Evolutionary conservation across 2,888 invertebrate genomes (phyloP).

Genomic region (Emmelina monodactyla): DNA sequence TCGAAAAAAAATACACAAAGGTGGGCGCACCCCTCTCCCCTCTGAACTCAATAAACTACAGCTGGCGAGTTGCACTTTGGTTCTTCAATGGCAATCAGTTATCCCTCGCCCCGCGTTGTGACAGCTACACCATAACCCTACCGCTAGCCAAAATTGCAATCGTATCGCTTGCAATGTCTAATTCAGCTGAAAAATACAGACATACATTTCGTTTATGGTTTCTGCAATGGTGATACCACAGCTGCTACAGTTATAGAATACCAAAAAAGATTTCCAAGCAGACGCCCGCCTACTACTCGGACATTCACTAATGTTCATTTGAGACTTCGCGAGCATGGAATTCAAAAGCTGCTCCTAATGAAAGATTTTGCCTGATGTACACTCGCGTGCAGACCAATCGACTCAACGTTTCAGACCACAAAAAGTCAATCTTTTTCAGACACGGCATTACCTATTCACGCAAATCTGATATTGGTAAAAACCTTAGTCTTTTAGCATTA

Average conservation of each 20-base stretch:
- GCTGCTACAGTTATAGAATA: constrained; percentile 11
- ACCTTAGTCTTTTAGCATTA: too few species aligned
- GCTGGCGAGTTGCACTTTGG: neutral
- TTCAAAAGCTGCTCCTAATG: neutral
- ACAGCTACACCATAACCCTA: neutral
- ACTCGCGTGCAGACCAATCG: too few species aligned
- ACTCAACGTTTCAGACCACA: too few species aligned
- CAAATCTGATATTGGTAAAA: too few species aligned
- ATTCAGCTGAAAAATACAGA: constrained; percentile 8
- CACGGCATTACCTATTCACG: too few species aligned
- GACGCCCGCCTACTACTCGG: constrained; percentile 3
- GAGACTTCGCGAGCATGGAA: neutral
- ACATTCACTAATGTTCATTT: neutral
- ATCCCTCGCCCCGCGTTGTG: neutral
- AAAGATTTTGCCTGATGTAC: neutral
- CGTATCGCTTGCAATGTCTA: neutral
- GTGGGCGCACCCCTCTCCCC: too few species aligned
- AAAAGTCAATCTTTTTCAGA: too few species aligned
- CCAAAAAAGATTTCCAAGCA: constrained; percentile 11
- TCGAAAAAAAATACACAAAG: too few species aligned
- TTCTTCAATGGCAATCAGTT: neutral
- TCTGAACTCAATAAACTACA: neutral
- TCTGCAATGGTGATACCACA: constrained; percentile 14
- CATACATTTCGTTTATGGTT: constrained; percentile 16
- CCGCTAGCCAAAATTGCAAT: neutral